A percentile compares a stretch with the other conserved stretches of the same genome.
These are phyloP conservation scores for Microchrysa polita DNA, from an alignment of 2,888 invertebrate species.

Conservation along the genomic window DNA sequence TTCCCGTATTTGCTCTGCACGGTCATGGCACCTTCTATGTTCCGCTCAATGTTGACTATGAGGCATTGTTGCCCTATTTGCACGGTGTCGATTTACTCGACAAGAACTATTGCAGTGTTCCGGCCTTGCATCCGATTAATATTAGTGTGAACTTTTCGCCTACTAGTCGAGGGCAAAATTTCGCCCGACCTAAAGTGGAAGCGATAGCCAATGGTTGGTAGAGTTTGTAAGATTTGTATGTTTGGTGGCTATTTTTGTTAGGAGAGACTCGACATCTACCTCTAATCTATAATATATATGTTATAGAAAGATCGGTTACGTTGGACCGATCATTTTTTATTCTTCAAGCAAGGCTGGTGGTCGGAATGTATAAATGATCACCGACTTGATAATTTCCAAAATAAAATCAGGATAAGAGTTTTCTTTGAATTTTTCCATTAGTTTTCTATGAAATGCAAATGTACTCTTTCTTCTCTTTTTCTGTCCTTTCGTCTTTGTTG, in stretches of 20 bases:
- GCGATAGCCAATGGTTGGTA: slow-evolving; percentile 63
- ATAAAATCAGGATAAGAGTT: slow-evolving; percentile 28
- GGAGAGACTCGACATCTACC: slow-evolving; percentile 26
- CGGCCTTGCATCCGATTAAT: slow-evolving; percentile 83
- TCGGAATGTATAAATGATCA: background rate
- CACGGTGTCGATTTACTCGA: slow-evolving; percentile 70
- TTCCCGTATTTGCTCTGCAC: slow-evolving; percentile 91
- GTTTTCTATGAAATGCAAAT: too few relatives aligned
- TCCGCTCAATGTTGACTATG: slow-evolving; percentile 82
- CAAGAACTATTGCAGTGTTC: slow-evolving; percentile 66
- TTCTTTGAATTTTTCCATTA: slow-evolving; percentile 10
- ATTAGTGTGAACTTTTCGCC: slow-evolving; percentile 84
- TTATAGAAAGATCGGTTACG: background rate
- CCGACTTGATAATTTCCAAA: slow-evolving; percentile 20
- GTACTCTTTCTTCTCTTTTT: too few relatives aligned
- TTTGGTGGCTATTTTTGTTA: slow-evolving; percentile 28
- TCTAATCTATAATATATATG: background rate
- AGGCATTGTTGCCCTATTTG: slow-evolving; percentile 75
- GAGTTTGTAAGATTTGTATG: too few relatives aligned
- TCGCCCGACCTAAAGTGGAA: slow-evolving; percentile 57
- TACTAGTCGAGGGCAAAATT: slow-evolving; percentile 40
- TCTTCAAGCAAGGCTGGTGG: background rate
- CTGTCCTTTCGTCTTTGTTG: background rate
- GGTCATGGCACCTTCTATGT: slow-evolving; percentile 90
- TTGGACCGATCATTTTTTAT: background rate